Evolutionary conservation across 53 echinoderm and acorn worm species (phyloP), one percentile per base, ranked within the genome.

Genomic region (Zoroaster sp.): DNA sequence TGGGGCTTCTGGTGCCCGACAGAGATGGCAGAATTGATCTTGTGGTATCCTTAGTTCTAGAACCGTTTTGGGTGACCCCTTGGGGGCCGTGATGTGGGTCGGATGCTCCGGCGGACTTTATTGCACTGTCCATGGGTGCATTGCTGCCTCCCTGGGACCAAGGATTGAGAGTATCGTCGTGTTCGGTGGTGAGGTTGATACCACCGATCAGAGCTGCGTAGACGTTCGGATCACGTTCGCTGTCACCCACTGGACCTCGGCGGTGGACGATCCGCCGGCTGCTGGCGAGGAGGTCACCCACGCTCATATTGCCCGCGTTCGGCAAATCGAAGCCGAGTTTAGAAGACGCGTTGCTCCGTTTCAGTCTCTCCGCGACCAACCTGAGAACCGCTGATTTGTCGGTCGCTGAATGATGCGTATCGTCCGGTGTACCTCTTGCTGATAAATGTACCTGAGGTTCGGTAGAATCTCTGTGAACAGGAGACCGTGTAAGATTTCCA

Each of bases 281-380:
- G 54, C 89, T 97, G 55, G 89, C 83, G 40, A 97, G 51, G 3
- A 97, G 88, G 65, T 97, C 97, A 1, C 95, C 97, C 18, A 97
- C 86, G 40, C 95, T 97, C 45, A 97, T 89, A 7, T 88, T 45
- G 1, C 94, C 71, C 32, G 92, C 72, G 12, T 88, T 82, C 32
- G 96, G 86, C 31, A 96, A 47, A 8, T 89, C 80, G 23, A 80
- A 79, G 7, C 69, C 69, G 36, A 89, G 32, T 18, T 54, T 38
- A 23, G 15, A 69, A 0, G 70, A 51, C 4, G 53, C 23, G 54
- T 33, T 70, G 52, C 30, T 68, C 45, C 41, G 47, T 71, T 66
- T 69, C 17, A 80, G 73, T 28, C 38, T 68, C 49, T 72, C 80
- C 14, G 69, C 85, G 8, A 85, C 4, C 34, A 51, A 35, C 39